These are phyloP conservation scores for Brachionus calyciflorus DNA, from an alignment of 1,140 invertebrate genomes.

Conservation along the genomic window DNA sequence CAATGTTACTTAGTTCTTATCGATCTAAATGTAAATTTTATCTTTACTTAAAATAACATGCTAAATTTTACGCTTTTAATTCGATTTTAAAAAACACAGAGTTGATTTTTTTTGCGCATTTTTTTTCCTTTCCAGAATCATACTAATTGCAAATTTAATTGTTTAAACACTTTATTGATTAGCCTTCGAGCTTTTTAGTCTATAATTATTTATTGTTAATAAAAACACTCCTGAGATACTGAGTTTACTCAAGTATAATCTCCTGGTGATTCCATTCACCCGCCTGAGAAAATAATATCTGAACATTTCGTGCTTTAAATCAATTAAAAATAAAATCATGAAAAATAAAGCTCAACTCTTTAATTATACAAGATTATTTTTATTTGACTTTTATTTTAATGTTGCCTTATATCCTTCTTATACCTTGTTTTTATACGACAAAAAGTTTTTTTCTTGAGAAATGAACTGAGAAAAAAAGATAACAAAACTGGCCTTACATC, in stretches of 20 bases:
- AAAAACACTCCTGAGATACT: not conserved
- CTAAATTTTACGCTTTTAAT: slow-evolving; percentile 26
- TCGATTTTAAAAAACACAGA: too few relatives aligned
- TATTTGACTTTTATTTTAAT: too few relatives aligned
- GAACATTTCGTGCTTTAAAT: slow-evolving; percentile 15
- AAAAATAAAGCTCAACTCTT: too few relatives aligned
- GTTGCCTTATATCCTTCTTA: too few relatives aligned
- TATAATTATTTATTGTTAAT: slow-evolving; percentile 1
- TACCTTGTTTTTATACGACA: too few relatives aligned
- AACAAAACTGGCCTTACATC: too few relatives aligned
- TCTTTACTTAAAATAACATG: slow-evolving; percentile 1
- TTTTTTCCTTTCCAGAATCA: not conserved
- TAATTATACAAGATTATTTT: too few relatives aligned
- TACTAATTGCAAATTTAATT: slow-evolving; percentile 32
- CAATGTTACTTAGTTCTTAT: slow-evolving; percentile 26
- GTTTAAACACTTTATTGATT: slow-evolving; percentile 21
- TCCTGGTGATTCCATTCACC: not conserved
- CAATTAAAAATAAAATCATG: not conserved
- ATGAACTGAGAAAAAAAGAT: too few relatives aligned
- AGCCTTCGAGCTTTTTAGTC: slow-evolving; percentile 13
- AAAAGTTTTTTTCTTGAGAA: too few relatives aligned
- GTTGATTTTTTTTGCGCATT: not conserved
- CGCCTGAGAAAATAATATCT: not conserved
- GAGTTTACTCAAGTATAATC: not conserved
- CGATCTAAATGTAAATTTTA: slow-evolving; percentile 7